Base-by-base conservation (phyloP, 2,888 invertebrate species). In the Therioaphis trifolii region DNA sequence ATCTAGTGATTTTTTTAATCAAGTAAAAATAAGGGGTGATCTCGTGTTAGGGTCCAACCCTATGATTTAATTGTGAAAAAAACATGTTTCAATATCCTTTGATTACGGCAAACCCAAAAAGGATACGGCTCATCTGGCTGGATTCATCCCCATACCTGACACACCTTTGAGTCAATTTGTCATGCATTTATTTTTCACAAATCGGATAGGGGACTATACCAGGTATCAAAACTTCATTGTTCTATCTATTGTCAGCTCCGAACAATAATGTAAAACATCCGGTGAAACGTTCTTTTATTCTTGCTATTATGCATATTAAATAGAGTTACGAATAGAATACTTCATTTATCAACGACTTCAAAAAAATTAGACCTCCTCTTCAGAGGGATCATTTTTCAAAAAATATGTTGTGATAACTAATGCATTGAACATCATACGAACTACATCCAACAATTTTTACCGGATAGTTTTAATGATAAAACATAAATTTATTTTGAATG, bases 121-220 rank as follows among this genome's bases (percentile, higher is more conserved):
- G 14, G 15, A 71, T 71, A 72, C 24, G 74, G 49, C 72, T 74
- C 82, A 63, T 82, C 61, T 40, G 46, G 49, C 49, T n/a, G 80
- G 29, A 15, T 82, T 46, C 71, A 72, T 61, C 69, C 71, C 80
- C 71, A 11, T 79, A 71, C 71, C 69, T 61, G 46, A 71, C 80
- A 61, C 68, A 61, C 74, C 74, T 74, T 82, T 74, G 27, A 74
- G 82, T 72, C 82, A 82, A 82, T 82, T 82, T 82, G 82, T 82
- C 82, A 82, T 66, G 82, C 82, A 35, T 82, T 74, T 74, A 63
- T 82, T 82, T 72, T 82, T 82, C 49, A 74, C 27, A 74, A 82
- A 82, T 74, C 52, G 72, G 63, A 74, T 74, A 52, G 74, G 82
- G 82, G 82, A 49, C 55, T 43, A n/a, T n/a, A n/a, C n/a, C n/a